A percentile compares a stretch with the other conserved stretches of the same genome.
These are phyloP conservation scores for Phengaris arion DNA, from an alignment of 2,888 invertebrate species.

Conservation along the genomic window DNA sequence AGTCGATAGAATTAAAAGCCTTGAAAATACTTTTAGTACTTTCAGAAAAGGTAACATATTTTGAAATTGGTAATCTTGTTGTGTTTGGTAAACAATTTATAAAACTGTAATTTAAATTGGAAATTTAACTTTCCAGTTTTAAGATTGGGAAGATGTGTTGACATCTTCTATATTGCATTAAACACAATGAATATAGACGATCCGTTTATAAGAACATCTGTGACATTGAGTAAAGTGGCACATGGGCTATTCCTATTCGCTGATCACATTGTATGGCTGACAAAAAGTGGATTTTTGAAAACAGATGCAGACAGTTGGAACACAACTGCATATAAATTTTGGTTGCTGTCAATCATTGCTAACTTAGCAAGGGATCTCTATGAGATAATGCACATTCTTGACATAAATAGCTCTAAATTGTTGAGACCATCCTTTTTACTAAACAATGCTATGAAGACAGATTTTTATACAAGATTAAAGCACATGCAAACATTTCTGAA, in stretches of 20 bases:
- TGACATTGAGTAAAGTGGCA: conserved; percentile 89
- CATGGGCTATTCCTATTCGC: conserved; percentile 89
- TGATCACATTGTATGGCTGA: conserved; percentile 93
- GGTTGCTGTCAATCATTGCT: conserved; percentile 90
- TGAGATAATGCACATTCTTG: conserved; percentile 85
- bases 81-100: neutral
- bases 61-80: neutral
- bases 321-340: conserved; percentile 86
- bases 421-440: conserved; percentile 67
- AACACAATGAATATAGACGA: conserved; percentile 86
- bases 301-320: conserved; percentile 89
- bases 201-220: conserved; percentile 82
- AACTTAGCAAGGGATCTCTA: conserved; percentile 91
- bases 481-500: conserved; percentile 55
- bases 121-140: conserved; percentile 83
- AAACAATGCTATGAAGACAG: conserved; percentile 50
- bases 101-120: neutral
- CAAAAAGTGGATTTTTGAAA: conserved; percentile 83
- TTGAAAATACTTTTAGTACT: conserved; percentile 90
- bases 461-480: conserved; percentile 51
- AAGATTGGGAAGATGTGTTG: conserved; percentile 90
- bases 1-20: conserved; percentile 86
- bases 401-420: conserved; percentile 63
- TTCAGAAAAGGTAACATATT: conserved; percentile 86
- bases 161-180: conserved; percentile 87